A percentile compares a stretch with the other conserved stretches of the same genome.
Evolutionary conservation across 2,797 vertebrate genomes (phyloP).

Genomic region (Karalla daura): DNA sequence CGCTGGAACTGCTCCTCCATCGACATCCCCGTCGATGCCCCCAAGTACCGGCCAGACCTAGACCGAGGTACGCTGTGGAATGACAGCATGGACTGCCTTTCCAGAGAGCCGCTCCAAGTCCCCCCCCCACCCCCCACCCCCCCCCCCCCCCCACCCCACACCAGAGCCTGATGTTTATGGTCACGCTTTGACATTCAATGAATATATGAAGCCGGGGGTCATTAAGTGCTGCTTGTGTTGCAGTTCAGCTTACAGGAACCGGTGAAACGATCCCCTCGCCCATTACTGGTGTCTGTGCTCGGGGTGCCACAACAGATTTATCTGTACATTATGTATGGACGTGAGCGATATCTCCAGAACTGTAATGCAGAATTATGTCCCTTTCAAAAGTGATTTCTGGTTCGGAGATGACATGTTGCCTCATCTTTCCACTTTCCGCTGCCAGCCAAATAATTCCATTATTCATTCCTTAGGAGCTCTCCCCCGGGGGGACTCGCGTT

Average conservation of each 20-base stretch:
- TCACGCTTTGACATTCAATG: conserved; percentile 34
- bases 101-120: conserved; percentile 7
- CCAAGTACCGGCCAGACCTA: conserved; percentile 93
- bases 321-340: conserved; percentile 20
- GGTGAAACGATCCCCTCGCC: conserved; percentile 36
- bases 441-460: conserved; percentile 24
- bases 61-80: conserved; percentile 89
- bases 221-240: conserved; percentile 40
- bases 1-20: conserved; percentile 99
- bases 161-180: conserved; percentile 36
- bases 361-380: conserved; percentile 4
- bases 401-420: conserved; percentile 31
- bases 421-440: conserved; percentile 22
- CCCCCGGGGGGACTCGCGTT: background rate
- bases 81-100: conserved; percentile 1
- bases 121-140: conserved; percentile 33
- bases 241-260: conserved; percentile 50
- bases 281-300: conserved; percentile 27
- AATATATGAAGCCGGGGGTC: conserved; percentile 39
- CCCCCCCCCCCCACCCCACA: conserved; percentile 32
- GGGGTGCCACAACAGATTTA: conserved; percentile 41
- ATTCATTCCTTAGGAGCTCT: conserved; percentile 8
- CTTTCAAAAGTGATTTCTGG: conserved; percentile 21
- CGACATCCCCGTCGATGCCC: conserved; percentile 84
- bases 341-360: conserved; percentile 18